These are phyloP conservation scores for Drosophila lowei DNA, from an alignment of 1,140 invertebrate genomes.

Conservation along the genomic window DNA sequence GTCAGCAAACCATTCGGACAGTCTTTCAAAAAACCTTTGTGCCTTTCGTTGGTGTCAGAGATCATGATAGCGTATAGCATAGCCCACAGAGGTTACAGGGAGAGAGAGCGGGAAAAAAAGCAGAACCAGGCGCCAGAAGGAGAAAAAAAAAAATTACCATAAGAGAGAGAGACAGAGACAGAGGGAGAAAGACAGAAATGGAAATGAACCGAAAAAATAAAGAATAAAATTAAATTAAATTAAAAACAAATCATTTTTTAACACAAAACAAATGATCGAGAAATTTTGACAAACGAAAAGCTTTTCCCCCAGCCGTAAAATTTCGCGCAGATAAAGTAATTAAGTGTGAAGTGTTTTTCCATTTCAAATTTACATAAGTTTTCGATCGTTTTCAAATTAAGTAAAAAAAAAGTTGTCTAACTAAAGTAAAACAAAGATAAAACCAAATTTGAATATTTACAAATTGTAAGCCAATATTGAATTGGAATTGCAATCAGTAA, in stretches of 20 bases:
- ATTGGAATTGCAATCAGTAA: too few species aligned
- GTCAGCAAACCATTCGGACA: slow-evolving; percentile 95
- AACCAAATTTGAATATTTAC: too few species aligned
- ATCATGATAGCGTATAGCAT: slow-evolving; percentile 49
- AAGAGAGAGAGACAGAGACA: slow-evolving; percentile 5
- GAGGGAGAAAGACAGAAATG: slow-evolving; percentile 7
- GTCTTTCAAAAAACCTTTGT: slow-evolving; percentile 97
- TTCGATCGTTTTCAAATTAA: too few species aligned
- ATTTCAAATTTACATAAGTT: too few species aligned
- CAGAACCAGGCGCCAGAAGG: slow-evolving; percentile 9
- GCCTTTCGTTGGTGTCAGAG: slow-evolving; percentile 86
- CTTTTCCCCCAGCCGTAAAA: slow-evolving; percentile 15
- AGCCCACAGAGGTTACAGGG: slow-evolving; percentile 50
- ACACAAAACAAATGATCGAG: slow-evolving; percentile 29
- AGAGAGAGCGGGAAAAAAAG: slow-evolving; percentile 43
- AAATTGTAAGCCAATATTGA: too few species aligned
- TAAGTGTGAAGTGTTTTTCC: too few species aligned
- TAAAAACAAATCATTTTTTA: slow-evolving; percentile 34
- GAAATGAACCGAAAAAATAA: slow-evolving; percentile 4
- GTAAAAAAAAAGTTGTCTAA: too few species aligned
- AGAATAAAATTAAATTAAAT: slow-evolving; percentile 22
- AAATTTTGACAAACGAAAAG: slow-evolving; percentile 36
- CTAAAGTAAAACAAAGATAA: too few species aligned
- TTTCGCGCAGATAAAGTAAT: not conserved
- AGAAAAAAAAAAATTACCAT: slow-evolving; percentile 37